Base-by-base conservation (phyloP, 2,797 vertebrate genomes). In the Phrynocephalus vlangalii region DNA sequence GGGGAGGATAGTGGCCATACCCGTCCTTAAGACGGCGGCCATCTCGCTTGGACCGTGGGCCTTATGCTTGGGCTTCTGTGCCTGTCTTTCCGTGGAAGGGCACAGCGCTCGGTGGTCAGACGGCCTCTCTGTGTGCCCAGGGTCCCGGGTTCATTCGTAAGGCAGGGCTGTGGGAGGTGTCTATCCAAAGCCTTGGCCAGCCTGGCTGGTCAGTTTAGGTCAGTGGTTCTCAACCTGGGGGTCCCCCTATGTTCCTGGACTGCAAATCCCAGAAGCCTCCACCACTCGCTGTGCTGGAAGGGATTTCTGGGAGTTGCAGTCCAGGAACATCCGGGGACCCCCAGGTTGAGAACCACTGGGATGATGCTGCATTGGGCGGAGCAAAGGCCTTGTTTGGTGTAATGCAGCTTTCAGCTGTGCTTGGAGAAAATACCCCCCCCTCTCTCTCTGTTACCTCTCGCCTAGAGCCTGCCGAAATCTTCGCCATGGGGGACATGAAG, bases 401-500 rank as follows among this genome's bases (percentile, higher is more conserved):
- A 33, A 73, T 30, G 2, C 70, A 26, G 6, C 15, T 11, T 56
- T 16, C 52, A 33, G 60, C 7, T 22, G 22, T 44, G 5, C 20
- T 20, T 33, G 0, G 26, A 22, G 67, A 48, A 6, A 1, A 3
- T 18, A 26, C 76, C 26, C 73, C 6, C 26, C 30, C 82, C 13
- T n/a, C 79, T 50, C 33, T 90, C 11, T 18, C 5, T 9, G 70
- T 72, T 72, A 18, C 33, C 7, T 5, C 6, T 16, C 86, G 38
- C 38, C 1, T 71, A 91, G 79, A 0, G 48, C 56, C 48, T 63
- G 20, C 85, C 11, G 0, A 0, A 0, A 3, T 83, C 92, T 93
- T 92, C 96, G 95, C 95, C 91, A 99, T 99, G 99, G 99, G 98
- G 94, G 99, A 99, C 96, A 99, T 99, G 99, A 99, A 99, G 93